Evolutionary conservation across 2,888 invertebrate genomes (phyloP).

Genomic region (Bellardia pandia): DNA sequence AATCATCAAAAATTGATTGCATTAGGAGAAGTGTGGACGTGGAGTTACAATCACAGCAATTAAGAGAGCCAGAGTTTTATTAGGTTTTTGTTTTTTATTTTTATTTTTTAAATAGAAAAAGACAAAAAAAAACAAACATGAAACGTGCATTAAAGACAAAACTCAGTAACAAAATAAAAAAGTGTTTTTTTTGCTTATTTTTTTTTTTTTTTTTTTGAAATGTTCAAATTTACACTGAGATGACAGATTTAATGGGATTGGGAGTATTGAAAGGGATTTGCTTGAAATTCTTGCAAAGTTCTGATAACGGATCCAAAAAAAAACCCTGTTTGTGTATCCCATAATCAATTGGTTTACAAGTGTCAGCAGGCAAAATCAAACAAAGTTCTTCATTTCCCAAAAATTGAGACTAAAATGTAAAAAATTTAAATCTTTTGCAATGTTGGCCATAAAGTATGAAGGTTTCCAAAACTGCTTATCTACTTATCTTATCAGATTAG

Average conservation of each 20-base stretch:
- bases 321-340: too few relatives aligned
- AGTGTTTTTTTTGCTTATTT: background rate
- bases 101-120: constrained; percentile 42
- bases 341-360: too few relatives aligned
- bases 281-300: too few relatives aligned
- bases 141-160: constrained; percentile 64
- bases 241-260: background rate
- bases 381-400: too few relatives aligned
- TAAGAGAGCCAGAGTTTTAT: constrained; percentile 54
- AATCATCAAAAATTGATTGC: constrained; percentile 82
- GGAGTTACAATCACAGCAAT: constrained; percentile 58
- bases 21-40: constrained; percentile 76
- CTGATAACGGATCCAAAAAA: too few relatives aligned
- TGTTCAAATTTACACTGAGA: constrained; percentile 45
- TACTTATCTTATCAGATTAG: too few relatives aligned
- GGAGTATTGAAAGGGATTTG: too few relatives aligned
- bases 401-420: too few relatives aligned
- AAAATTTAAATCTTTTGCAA: too few relatives aligned
- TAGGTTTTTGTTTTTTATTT: background rate
- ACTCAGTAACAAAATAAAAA: constrained; percentile 44
- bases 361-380: too few relatives aligned
- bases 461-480: too few relatives aligned
- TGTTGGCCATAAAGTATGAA: too few relatives aligned
- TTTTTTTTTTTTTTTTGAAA: constrained; percentile 5
- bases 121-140: constrained; percentile 46